phyloP scores from a whole-genome alignment of 1,140 invertebrate species.

The Eubasilissa regina region DNA sequence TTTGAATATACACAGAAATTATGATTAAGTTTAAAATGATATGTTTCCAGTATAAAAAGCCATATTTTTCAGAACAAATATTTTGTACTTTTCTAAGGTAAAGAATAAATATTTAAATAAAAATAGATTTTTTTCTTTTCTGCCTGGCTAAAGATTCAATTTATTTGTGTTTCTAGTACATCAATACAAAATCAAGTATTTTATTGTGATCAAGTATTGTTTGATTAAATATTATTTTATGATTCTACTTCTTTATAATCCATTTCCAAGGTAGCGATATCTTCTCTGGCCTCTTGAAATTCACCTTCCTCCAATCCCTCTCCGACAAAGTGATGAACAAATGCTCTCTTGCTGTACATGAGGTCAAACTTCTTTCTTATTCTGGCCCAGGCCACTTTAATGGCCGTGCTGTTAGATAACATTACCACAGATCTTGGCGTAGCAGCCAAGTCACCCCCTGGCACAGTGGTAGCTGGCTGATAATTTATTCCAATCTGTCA shows the following conservation, averaged over 20 bases:
- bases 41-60: no score
- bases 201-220: no score
- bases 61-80: no score
- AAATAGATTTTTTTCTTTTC: no score
- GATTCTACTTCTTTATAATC: conserved; percentile 77
- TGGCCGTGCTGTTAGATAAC: conserved; percentile 84
- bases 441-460: conserved; percentile 81
- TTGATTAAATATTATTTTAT: conserved; percentile 17
- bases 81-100: no score
- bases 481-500: conserved; percentile 77
- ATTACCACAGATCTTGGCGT: conserved; percentile 81
- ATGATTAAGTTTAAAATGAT: no score
- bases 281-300: conserved; percentile 80
- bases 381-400: conserved; percentile 81
- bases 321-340: conserved; percentile 85
- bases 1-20: no score
- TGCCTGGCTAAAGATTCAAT: no score
- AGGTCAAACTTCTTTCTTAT: conserved; percentile 81
- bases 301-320: conserved; percentile 87
- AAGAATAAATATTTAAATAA: no score
- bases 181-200: no score
- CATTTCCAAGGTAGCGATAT: conserved; percentile 80
- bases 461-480: conserved; percentile 82
- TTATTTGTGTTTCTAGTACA: no score
- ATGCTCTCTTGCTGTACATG: conserved; percentile 83